Conservation (phyloP, 2,797 vertebrate genomes). For the Columba guinea region DNA sequence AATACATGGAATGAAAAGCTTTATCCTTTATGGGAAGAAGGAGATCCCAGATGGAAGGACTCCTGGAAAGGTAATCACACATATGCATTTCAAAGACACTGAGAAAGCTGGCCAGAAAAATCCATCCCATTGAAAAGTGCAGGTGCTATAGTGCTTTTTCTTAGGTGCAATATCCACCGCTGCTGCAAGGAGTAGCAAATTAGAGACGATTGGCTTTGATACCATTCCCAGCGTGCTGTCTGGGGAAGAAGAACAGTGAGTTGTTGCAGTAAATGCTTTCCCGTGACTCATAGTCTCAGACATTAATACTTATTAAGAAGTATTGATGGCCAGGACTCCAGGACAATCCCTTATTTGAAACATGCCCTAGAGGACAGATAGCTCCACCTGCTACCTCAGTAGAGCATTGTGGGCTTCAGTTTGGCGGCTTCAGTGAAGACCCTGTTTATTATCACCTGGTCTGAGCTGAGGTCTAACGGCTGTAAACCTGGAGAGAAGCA, state of each 20-base stretch:
- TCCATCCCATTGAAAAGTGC: background rate
- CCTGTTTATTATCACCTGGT: background rate
- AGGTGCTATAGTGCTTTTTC: background rate
- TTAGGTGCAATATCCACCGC: background rate
- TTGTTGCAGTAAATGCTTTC: background rate
- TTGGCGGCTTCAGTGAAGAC: background rate
- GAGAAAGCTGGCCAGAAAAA: background rate
- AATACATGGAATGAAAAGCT: slow-evolving; percentile 89
- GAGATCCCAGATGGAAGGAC: slow-evolving; percentile 74
- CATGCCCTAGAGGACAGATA: background rate
- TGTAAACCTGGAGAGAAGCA: background rate
- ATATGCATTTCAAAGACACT: background rate
- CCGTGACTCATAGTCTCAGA: background rate
- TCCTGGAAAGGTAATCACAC: slow-evolving; percentile 77
- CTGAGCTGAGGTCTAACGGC: background rate
- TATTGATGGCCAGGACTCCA: background rate
- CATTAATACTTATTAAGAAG: background rate
- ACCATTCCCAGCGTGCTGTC: background rate
- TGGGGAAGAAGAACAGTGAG: background rate
- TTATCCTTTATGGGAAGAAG: slow-evolving; percentile 83
- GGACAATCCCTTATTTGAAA: background rate
- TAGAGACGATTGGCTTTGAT: background rate
- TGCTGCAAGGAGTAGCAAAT: background rate
- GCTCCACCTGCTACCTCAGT: background rate
- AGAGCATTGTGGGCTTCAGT: background rate